A percentile compares a stretch with the other conserved stretches of the same genome.
Conservation (phyloP, 2,888 invertebrate species). For the Psylliodes chrysocephalus region DNA sequence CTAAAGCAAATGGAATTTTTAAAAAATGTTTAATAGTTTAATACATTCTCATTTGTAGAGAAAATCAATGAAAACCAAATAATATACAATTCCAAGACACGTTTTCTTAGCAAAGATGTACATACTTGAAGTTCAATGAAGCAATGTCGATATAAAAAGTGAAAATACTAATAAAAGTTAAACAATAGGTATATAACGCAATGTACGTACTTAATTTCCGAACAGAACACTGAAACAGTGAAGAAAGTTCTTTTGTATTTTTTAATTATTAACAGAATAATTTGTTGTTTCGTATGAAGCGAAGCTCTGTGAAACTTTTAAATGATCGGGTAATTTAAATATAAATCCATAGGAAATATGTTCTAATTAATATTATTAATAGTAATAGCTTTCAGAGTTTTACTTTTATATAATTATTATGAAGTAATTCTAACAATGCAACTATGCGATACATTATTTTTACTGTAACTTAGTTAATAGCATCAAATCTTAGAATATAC, state of each 20-base stretch:
- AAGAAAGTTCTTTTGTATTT: constrained; percentile 26
- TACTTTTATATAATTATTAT: neutral
- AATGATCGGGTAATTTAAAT: neutral
- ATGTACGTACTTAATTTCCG: constrained; percentile 10
- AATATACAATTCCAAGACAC: no score
- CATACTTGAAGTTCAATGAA: neutral
- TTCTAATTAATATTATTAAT: neutral
- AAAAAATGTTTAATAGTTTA: no score
- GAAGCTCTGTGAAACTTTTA: neutral
- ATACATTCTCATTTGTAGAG: no score
- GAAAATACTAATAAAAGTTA: constrained; percentile 11
- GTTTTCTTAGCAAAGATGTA: no score
- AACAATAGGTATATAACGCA: constrained; percentile 8
- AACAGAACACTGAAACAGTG: neutral
- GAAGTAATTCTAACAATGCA: no score
- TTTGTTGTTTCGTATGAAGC: neutral
- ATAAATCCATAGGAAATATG: neutral
- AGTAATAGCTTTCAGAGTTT: neutral
- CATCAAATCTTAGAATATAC: no score
- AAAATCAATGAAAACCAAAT: no score
- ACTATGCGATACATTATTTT: no score
- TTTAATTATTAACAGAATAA: constrained; percentile 8
- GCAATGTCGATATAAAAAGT: neutral
- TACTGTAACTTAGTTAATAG: no score
- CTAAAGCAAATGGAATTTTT: no score